Base-by-base conservation (phyloP, 2,888 invertebrate genomes). In the Eupithecia dodoneata region DNA sequence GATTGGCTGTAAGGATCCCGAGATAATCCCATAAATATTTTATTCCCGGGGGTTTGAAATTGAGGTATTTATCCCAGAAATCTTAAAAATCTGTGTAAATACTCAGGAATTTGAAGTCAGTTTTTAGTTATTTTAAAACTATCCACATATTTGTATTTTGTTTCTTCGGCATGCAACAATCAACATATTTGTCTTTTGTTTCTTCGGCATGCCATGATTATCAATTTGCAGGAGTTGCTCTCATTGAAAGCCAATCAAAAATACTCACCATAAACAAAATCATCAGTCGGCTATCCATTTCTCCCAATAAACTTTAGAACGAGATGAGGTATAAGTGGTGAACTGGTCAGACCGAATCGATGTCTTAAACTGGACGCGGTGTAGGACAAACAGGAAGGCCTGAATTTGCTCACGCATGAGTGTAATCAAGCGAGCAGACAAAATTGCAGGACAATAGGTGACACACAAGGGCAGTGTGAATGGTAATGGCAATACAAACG, bases 341-440 rank as follows among this genome's bases (percentile, higher is more conserved):
- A 49, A 47, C 70, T 83, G 83, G 79, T 84, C 87, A 74, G 87
- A 81, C 69, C 84, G 84, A 84, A 87, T 84, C 79, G 79, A 83
- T 75, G 82, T 82, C 81, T 88, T 85, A 84, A 86, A 92, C 92
- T 93, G 91, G 85, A 80, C 83, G 73, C 83, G 87, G 63, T 18
- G 44, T 86, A 88, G 87, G 88, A 88, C 84, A 77, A 84, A 87
- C 93, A 92, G 93, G 93, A 93, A 90, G 89, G 82, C 81, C 83
- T 88, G 87, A 91, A 86, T 90, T 90, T 83, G 81, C 87, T 86
- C 87, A 90, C 88, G 87, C 89, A 90, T 87, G 87, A 87, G 85
- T 86, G 85, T 88, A 89, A 90, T 88, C 84, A 85, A 77, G 67
- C 83, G 82, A 81, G 83, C 83, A 83, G 83, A 83, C 83, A 74